Percentiles rank a stretch among this genome's conserved stretches.
Evolutionary conservation across 2,888 invertebrate genomes (phyloP).

Genomic region (Parapristionchus giblindavisi): DNA sequence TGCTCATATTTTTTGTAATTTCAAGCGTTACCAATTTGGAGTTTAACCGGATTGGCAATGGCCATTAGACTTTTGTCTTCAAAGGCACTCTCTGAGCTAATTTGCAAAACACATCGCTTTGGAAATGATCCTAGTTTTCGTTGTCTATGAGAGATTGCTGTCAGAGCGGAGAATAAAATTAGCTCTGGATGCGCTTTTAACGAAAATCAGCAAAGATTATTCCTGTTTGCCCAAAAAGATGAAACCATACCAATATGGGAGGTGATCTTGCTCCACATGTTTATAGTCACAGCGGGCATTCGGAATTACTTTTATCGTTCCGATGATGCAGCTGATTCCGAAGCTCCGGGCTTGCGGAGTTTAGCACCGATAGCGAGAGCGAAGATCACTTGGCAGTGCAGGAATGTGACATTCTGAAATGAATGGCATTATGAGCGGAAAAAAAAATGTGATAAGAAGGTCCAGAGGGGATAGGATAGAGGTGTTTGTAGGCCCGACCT

Average conservation of each 20-base stretch:
- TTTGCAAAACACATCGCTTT: neutral
- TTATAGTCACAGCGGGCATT: constrained; percentile 22
- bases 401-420: constrained; percentile 19
- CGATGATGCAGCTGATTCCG: neutral
- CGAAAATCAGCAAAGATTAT: neutral
- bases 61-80: too few relatives aligned
- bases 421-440: neutral
- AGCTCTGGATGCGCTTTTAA: neutral
- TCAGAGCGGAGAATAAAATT: neutral
- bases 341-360: neutral
- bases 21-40: too few relatives aligned
- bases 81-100: neutral
- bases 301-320: neutral
- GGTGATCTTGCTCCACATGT: constrained; percentile 67
- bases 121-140: too few relatives aligned
- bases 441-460: neutral
- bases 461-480: too few relatives aligned
- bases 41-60: too few relatives aligned
- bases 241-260: constrained; percentile 61
- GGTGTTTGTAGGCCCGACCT: too few relatives aligned
- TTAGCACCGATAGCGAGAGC: constrained; percentile 12
- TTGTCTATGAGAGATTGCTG: neutral
- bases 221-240: neutral
- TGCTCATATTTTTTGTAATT: too few relatives aligned
- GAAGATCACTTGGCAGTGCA: neutral